Conservation (phyloP, 2,797 vertebrate genomes). For the Chloroceryle inda region DNA sequence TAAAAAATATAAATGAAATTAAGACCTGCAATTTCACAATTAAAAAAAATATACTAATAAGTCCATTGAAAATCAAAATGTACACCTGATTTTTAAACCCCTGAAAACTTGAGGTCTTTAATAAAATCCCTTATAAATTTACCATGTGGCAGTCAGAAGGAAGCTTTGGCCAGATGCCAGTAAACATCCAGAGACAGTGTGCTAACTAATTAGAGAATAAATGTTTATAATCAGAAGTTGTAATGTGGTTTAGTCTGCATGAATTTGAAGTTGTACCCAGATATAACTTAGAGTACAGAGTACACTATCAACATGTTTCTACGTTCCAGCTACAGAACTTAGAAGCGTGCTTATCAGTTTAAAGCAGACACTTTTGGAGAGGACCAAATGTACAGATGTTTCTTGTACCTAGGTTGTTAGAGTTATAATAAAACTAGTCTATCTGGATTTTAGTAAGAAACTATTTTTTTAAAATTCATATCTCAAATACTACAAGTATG, state of each 20-base stretch:
- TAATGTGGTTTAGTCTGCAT: neutral
- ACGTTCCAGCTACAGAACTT: neutral
- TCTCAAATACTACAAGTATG: neutral
- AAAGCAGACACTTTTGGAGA: neutral
- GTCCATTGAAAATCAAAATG: neutral
- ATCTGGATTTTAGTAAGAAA: neutral
- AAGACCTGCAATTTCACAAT: neutral
- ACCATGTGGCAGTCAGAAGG: neutral
- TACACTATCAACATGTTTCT: neutral
- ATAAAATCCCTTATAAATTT: neutral
- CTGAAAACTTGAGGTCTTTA: neutral
- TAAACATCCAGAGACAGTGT: neutral
- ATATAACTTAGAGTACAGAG: neutral
- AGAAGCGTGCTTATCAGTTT: neutral
- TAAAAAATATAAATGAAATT: neutral
- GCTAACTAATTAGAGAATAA: constrained; percentile 22
- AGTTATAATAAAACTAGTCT: neutral
- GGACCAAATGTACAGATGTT: neutral
- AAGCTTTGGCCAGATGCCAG: neutral
- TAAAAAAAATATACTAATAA: neutral
- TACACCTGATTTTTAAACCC: neutral
- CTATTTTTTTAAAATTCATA: neutral
- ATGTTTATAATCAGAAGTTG: neutral
- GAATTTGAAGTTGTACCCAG: constrained; percentile 7
- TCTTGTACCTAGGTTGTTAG: neutral